A percentile compares a stretch with the other conserved stretches of the same genome.
phyloP scores from a whole-genome alignment of 1,140 invertebrate species.

The Aphelenchoides avenae region DNA sequence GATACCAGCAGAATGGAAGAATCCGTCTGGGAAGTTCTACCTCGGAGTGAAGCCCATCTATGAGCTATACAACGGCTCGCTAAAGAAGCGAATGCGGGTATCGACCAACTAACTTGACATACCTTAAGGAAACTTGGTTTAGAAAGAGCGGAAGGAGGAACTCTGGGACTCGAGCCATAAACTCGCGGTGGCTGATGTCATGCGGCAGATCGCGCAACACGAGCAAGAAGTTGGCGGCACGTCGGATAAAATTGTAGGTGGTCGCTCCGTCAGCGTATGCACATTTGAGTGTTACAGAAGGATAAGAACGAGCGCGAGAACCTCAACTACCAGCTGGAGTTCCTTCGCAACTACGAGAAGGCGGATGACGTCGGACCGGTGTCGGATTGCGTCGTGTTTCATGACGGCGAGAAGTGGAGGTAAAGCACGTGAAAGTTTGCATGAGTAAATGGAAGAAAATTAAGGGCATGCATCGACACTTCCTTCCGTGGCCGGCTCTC shows the following conservation, averaged over 20 bases:
- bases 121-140: too few relatives aligned
- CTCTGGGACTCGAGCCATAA: slow-evolving; percentile 80
- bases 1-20: slow-evolving; percentile 78
- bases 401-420: slow-evolving; percentile 77
- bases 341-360: slow-evolving; percentile 76
- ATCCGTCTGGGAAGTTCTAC: slow-evolving; percentile 68
- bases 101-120: slow-evolving; percentile 12
- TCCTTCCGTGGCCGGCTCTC: slow-evolving; percentile 75
- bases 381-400: slow-evolving; percentile 87
- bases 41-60: slow-evolving; percentile 79
- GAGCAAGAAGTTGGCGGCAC: slow-evolving; percentile 60
- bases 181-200: slow-evolving; percentile 71
- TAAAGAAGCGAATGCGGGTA: slow-evolving; percentile 73
- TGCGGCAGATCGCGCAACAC: slow-evolving; percentile 68
- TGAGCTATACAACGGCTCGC: slow-evolving; percentile 77
- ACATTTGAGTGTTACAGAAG: slow-evolving; percentile 65
- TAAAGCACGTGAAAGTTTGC: slow-evolving; percentile 58
- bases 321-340: slow-evolving; percentile 76
- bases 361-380: slow-evolving; percentile 78
- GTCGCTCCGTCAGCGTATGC: too few relatives aligned
- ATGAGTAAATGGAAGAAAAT: not conserved
- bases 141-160: slow-evolving; percentile 75
- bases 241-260: slow-evolving; percentile 60
- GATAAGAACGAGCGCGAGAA: slow-evolving; percentile 85
- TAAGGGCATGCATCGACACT: slow-evolving; percentile 79